These are phyloP conservation scores for Mandrillus leucophaeus DNA, from an alignment of 2,113 vertebrate genomes.

Conservation along the genomic window DNA sequence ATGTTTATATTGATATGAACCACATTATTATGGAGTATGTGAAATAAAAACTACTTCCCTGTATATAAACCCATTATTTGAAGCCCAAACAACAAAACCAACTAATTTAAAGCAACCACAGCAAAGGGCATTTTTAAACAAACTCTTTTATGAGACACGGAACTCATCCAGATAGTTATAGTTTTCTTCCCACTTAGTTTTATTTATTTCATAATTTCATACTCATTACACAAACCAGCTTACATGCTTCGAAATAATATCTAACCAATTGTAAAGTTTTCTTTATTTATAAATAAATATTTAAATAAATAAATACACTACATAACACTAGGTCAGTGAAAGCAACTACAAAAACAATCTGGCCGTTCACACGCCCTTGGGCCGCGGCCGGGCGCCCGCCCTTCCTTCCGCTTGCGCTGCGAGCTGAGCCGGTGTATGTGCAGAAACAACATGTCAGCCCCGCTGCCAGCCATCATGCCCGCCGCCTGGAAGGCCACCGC, in stretches of 20 bases:
- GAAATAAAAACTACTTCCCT: constrained; percentile 50
- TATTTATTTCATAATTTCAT: constrained; percentile 44
- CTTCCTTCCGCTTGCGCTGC: constrained; percentile 28
- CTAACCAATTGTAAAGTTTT: background rate
- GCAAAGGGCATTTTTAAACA: constrained; percentile 7
- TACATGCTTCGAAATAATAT: background rate
- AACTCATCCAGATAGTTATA: background rate
- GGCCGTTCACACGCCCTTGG: constrained; percentile 7
- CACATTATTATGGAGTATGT: constrained; percentile 32
- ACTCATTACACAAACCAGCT: background rate
- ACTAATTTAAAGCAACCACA: constrained; percentile 1
- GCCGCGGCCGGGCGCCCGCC: background rate
- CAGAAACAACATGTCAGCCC: constrained; percentile 95
- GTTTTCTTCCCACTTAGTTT: constrained; percentile 31
- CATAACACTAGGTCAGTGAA: background rate
- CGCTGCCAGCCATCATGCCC: constrained; percentile 92
- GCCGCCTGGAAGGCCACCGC: constrained; percentile 94
- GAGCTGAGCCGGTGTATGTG: constrained; percentile 88
- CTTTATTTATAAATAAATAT: background rate
- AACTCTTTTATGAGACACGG: background rate
- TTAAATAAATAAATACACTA: background rate
- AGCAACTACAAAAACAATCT: background rate
- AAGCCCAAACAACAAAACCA: constrained; percentile 44
- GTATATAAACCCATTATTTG: background rate
- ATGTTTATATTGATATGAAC: constrained; percentile 61